Base-by-base conservation (phyloP, 2,888 invertebrate species). In the Meteorus cinctellus region DNA sequence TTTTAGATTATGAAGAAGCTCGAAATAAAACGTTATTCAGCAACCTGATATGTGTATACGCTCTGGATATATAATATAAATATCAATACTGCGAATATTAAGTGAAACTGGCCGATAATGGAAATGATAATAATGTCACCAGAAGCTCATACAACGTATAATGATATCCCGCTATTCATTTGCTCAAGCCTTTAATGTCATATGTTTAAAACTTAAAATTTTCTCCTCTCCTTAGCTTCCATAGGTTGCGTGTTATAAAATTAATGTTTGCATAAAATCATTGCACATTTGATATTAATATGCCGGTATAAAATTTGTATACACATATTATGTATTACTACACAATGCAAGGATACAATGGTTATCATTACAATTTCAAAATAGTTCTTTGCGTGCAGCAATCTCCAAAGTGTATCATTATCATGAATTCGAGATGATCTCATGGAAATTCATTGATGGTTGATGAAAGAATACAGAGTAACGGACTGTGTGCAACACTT, bases 191-290 rank as follows among this genome's bases (percentile, higher is more conserved):
- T 19, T 19, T 24, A 10, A 55, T 55, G 8, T 55, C 8, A 19
- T n/a, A 8, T 55, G n/a, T 19, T 34, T 6, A 2, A 8, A 34
- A 19, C 0, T 8, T 4, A 1, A 0, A 41, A 41, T 1, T 19
- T 55, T 55, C n/a, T 19, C 6, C 55, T 62, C 29, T 29, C 3
- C 62, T 68, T 59, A 55, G 59, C 65, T 60, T 77, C 69, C 68
- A 68, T 77, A 72, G 77, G 69, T 77, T 69, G 71, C 72, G 72
- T 75, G 75, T 72, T 77, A 77, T 63, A 31, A 12, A 77, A 74
- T 59, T 34, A 60, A 75, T 67, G 19, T 75, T 72, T 77, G 74
- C 63, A 62, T 74, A 67, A 59, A 77, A 60, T 62, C 71, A 65
- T 65, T 65, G 72, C 72, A 72, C 65, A 72, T 72, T 65, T 51